Conservation (phyloP, 1,140 invertebrate genomes). For the Zaprionus tsacasi region DNA sequence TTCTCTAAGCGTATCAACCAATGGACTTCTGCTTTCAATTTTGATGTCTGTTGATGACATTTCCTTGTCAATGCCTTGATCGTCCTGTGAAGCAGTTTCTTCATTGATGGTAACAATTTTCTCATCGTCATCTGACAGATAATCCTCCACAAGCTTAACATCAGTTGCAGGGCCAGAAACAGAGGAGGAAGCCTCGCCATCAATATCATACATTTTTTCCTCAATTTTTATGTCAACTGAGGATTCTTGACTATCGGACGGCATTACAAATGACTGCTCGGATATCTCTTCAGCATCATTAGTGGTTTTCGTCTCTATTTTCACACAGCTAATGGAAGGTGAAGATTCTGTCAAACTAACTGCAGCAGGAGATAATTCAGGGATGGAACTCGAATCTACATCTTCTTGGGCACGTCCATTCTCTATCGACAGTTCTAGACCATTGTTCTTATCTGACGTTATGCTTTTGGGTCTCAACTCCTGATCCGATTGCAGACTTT, state of each 20-base stretch:
- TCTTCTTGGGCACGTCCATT: constrained; percentile 20
- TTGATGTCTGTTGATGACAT: not conserved
- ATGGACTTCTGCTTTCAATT: not conserved
- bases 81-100: not conserved
- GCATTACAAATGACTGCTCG: constrained; percentile 4
- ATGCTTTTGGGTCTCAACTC: constrained; percentile 16
- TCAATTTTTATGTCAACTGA: constrained; percentile 23
- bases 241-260: not conserved
- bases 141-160: constrained; percentile 27
- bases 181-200: not conserved
- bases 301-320: not conserved
- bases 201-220: not conserved
- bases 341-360: not conserved
- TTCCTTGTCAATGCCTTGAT: constrained; percentile 3
- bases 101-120: not conserved
- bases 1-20: not conserved
- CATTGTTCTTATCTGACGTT: constrained; percentile 4
- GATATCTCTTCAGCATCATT: constrained; percentile 12
- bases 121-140: constrained; percentile 16
- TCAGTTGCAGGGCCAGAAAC: not conserved
- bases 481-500: not conserved
- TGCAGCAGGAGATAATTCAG: not conserved
- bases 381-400: not conserved
- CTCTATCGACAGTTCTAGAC: not conserved
- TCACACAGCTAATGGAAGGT: not conserved